Evolutionary conservation across 2,888 invertebrate species (phyloP), one percentile per base, ranked within the genome.

Genomic region (Bombyx huttoni): DNA sequence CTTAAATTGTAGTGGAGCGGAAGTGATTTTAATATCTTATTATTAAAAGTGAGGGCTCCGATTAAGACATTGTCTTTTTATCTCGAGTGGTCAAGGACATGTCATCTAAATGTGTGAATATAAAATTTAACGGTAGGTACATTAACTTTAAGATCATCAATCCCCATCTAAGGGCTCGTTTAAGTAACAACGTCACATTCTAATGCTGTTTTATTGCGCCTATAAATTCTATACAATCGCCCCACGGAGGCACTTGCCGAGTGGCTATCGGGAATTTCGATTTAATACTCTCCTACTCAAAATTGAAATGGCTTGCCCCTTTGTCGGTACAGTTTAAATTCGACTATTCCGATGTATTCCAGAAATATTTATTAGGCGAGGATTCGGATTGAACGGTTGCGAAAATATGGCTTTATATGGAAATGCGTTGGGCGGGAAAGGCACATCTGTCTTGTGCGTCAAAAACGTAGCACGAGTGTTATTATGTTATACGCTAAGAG

Each of bases 161-260:
- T 58, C 58, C 59, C 63, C 57, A 60, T 62, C 56, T 59, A 57
- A 64, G 5, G 57, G 60, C 56, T 54, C 35, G 49, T 49, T 46
- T 52, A 49, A 56, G 57, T 57, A 58, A 63, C 63, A 59, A 58
- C 61, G 65, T 70, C 73, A 75, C 75, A 69, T 75, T 73, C 75
- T 73, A 78, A 77, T 76, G 71, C 74, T 65, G 66, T 76, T 85
- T 86, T 86, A 87, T 86, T 81, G 70, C 80, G 70, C 67, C 81
- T 70, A 85, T 87, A 87, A 87, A 86, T 84, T 76, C 75, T 72
- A 73, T 68, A 67, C 81, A 81, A 58, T 77, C 80, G 80, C 82
- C 81, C 85, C 85, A 70, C 24, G 78, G 84, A 83, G 81, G 80
- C 78, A 76, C 69, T 73, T 73, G 63, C 65, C 64, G 73, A 79